Base-by-base conservation (phyloP, 2,797 vertebrate species). In the Falco novaeseelandiae region DNA sequence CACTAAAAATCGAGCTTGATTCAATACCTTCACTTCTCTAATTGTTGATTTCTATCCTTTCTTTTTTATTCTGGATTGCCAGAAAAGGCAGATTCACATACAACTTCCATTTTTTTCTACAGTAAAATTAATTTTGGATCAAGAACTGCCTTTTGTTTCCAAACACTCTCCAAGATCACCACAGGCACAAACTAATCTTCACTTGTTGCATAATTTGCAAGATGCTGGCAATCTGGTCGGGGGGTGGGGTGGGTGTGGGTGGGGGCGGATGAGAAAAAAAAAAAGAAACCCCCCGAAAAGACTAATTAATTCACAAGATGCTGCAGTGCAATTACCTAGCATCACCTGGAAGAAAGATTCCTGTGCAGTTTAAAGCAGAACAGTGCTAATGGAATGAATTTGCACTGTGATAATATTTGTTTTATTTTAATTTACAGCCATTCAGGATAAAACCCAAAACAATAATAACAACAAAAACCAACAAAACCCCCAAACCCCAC, bases 161-260 rank as follows among this genome's bases (percentile, higher is more conserved):
- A 94, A 95, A 90, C 32, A 78, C 49, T 83, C 91, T 92, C 86
- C 32, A 89, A 95, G 93, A 97, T 77, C 69, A 93, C 91, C 95
- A 93, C 72, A 94, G 91, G 91, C 91, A 93, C 87, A 94, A 96
- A 92, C 83, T 89, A 88, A 94, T 97, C 93, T 91, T 92, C 94
- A 90, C 93, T 93, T 96, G 91, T 96, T 97, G 97, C 95, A 95
- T 92, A 97, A 97, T 96, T 85, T 96, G 90, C 84, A 95, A 96
- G 87, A 97, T 89, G 92, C 66, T 95, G 86, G 93, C 87, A 96
- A 94, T 89, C 77, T 40, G 38, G 38, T 40, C 87, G 57, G 23
- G n/a, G 40, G 12, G 40, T 87, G 61, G 15, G n/a, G 40, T 6
- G 40, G 40, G 40, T 14, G 40, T 12, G 14, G 40, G 40, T 12